Conservation (phyloP, 2,113 vertebrate genomes). For the Dinomys branickii region DNA sequence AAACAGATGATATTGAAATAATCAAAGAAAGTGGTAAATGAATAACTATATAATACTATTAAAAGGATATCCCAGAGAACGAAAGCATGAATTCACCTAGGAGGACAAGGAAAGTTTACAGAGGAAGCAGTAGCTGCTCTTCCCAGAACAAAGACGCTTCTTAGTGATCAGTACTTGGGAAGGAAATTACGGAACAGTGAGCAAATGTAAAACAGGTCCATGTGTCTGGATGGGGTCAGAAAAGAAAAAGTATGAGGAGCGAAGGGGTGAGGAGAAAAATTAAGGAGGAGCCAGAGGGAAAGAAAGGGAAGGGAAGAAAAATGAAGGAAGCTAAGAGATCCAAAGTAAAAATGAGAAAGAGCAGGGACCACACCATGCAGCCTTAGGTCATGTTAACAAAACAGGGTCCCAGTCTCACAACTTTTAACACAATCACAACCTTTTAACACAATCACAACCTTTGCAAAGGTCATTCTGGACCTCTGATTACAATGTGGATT, state of each 20-base stretch:
- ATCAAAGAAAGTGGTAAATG: neutral
- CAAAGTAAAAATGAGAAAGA: neutral
- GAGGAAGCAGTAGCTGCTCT: neutral
- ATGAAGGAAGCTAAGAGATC: neutral
- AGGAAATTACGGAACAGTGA: neutral
- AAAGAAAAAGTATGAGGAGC: neutral
- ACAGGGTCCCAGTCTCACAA: neutral
- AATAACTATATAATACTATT: neutral
- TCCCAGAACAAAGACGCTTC: neutral
- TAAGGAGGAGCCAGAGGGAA: neutral
- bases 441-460: neutral
- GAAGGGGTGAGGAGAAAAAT: too few species aligned
- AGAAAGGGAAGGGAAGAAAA: neutral
- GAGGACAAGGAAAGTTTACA: neutral
- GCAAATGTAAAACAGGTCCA: neutral
- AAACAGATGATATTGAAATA: neutral
- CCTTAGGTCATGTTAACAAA: neutral
- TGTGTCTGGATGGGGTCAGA: neutral
- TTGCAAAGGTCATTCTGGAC: neutral
- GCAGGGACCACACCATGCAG: neutral
- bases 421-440: neutral
- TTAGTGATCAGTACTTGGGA: neutral
- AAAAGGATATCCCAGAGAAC: neutral
- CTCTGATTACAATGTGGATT: constrained; percentile 10
- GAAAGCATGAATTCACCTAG: neutral